Percentiles rank a stretch among this genome's conserved stretches.
Evolutionary conservation across 2,113 vertebrate genomes (phyloP).

Genomic region (Lasiurus borealis): DNA sequence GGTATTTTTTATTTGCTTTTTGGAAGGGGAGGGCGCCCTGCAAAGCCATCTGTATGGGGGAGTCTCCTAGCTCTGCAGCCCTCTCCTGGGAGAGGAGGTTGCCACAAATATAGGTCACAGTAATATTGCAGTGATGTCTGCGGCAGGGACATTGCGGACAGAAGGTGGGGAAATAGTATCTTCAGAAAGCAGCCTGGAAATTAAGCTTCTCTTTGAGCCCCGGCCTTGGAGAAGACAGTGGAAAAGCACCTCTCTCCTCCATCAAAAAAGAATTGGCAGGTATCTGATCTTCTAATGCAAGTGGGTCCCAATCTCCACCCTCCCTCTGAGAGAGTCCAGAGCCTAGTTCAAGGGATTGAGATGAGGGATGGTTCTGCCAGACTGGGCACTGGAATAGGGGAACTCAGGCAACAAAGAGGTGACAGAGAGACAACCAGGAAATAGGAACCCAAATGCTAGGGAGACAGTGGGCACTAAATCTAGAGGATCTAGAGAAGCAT

Average conservation of each 20-base stretch:
- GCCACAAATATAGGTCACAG: constrained; percentile 10
- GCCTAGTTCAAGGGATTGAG: not conserved
- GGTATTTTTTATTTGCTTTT: not conserved
- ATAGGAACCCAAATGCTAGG: not conserved
- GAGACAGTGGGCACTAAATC: not conserved
- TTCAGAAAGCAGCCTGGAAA: constrained; percentile 58
- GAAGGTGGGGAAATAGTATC: not conserved
- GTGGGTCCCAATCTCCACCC: not conserved
- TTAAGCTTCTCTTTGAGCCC: constrained; percentile 74
- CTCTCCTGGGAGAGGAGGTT: not conserved
- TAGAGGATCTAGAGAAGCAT: not conserved
- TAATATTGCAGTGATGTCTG: not conserved
- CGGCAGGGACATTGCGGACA: not conserved
- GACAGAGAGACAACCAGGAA: not conserved
- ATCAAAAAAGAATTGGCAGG: constrained; percentile 24
- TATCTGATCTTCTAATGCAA: not conserved
- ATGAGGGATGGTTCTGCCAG: not conserved
- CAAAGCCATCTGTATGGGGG: not conserved
- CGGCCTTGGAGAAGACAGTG: constrained; percentile 66
- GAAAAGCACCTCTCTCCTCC: constrained; percentile 51
- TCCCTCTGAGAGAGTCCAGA: not conserved
- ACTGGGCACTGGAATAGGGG: not conserved
- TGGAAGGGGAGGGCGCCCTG: not conserved
- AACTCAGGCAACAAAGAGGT: not conserved
- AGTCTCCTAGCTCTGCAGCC: not conserved